Base-by-base conservation (phyloP, 1,140 invertebrate species). In the Neotoxoptera formosana region DNA sequence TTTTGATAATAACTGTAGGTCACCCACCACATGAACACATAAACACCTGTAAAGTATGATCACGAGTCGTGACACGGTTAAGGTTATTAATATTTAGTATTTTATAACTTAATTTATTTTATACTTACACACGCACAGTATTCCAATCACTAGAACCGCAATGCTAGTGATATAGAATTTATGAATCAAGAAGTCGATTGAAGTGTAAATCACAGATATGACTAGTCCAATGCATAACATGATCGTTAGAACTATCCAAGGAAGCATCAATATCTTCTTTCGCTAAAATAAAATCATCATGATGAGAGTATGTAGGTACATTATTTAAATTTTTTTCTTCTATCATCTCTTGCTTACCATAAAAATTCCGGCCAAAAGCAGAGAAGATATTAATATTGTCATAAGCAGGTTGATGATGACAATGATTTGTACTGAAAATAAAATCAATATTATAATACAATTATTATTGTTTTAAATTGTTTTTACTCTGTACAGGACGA, bases 371-470 rank as follows among this genome's bases (percentile, higher is more conserved):
- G 96, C 95, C n/a, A 98, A 97, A 93, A 98, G 96, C 20, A 98
- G 95, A 30, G 95, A 95, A 34, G 97, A 98, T 94, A 98, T 97
- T 30, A 98, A 95, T 51, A 98, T 97, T 21, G 97, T 98, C 96
- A 98, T 98, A 83, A 96, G 96, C n/a, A 98, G 95, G 95, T 98
- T 98, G 81, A 98, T 96, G 0, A 96, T 96, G n/a, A 97, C 95
- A 94, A 98, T 97, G 93, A 98, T 97, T 95, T 96, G 97, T 34
- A 97, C 97, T 96, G 94, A 47, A 94, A 94, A 92, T 41, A 48
- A 91, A 56, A 86, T 30, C 21, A 84, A 84, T 84, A 36, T 21
- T 7, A 21, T 36, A 20, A 20, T 81, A 67, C 1, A 41, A 81
- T 34, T 20, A 34, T 81, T 81, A 51, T 81, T 41, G 41, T 41